phyloP scores from a whole-genome alignment of 2,888 invertebrate species.

The Synanthedon myopaeformis region DNA sequence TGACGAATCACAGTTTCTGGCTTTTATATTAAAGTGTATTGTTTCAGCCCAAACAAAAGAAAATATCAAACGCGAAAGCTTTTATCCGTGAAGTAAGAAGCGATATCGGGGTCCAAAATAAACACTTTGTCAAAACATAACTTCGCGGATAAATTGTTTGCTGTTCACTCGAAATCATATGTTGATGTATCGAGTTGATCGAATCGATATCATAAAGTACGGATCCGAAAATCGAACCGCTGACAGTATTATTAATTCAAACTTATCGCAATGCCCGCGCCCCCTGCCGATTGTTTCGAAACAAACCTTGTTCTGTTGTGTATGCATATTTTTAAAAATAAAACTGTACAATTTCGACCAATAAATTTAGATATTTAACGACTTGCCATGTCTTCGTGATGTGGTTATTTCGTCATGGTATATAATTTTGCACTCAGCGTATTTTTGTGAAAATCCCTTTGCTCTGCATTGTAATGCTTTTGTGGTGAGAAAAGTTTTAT shows the following conservation, averaged over 20 bases:
- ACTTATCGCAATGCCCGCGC: slow-evolving; percentile 19
- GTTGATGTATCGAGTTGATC: slow-evolving; percentile 25
- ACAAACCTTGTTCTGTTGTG: slow-evolving; percentile 24
- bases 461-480: slow-evolving; percentile 1
- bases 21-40: not conserved
- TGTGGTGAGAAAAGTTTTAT: not conserved
- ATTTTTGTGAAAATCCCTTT: slow-evolving; percentile 5
- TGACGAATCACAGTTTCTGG: not conserved
- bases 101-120: slow-evolving; percentile 25
- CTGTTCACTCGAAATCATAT: slow-evolving; percentile 28
- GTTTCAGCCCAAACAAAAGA: slow-evolving; percentile 6
- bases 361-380: slow-evolving; percentile 42
- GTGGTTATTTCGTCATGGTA: slow-evolving; percentile 24
- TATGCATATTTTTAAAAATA: slow-evolving; percentile 32
- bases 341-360: slow-evolving; percentile 37
- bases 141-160: slow-evolving; percentile 32
- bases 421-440: slow-evolving; percentile 8
- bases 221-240: slow-evolving; percentile 43
- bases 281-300: slow-evolving; percentile 41
- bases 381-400: slow-evolving; percentile 38
- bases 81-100: slow-evolving; percentile 11
- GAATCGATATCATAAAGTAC: slow-evolving; percentile 49
- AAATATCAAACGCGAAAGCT: slow-evolving; percentile 4
- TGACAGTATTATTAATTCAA: slow-evolving; percentile 63
- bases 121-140: slow-evolving; percentile 25